Conservation (phyloP, 2,113 vertebrate genomes). For the Eleginops maclovinus region DNA sequence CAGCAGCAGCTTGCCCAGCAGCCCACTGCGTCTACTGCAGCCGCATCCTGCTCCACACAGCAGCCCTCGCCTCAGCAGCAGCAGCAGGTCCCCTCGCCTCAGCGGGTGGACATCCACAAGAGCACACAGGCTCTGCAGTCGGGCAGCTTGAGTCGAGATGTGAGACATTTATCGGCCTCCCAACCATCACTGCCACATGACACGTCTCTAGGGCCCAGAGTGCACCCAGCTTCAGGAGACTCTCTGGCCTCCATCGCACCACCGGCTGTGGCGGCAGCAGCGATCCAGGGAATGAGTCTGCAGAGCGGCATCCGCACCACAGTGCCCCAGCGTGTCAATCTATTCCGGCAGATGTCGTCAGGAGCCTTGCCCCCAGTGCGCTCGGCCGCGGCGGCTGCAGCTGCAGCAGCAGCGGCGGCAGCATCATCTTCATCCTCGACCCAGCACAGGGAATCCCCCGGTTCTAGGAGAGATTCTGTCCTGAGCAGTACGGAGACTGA, state of each 20-base stretch:
- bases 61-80: conserved; percentile 76
- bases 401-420: conserved; percentile 73
- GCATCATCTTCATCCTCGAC: conserved; percentile 76
- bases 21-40: conserved; percentile 60
- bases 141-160: conserved; percentile 91
- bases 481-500: conserved; percentile 93
- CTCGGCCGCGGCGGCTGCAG: conserved; percentile 67
- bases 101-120: conserved; percentile 91
- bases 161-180: conserved; percentile 96
- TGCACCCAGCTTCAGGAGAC: conserved; percentile 92
- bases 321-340: conserved; percentile 90
- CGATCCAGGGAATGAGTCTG: conserved; percentile 81
- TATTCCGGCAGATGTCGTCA: conserved; percentile 97
- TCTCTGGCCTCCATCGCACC: conserved; percentile 91
- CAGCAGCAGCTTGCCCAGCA: conserved; percentile 75
- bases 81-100: conserved; percentile 84
- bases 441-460: conserved; percentile 89
- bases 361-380: conserved; percentile 92
- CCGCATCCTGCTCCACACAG: conserved; percentile 65
- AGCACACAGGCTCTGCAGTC: conserved; percentile 93
- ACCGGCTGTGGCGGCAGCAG: conserved; percentile 74
- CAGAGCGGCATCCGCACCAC: conserved; percentile 85
- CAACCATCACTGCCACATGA: conserved; percentile 98
- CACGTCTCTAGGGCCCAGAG: conserved; percentile 87
- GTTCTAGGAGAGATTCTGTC: conserved; percentile 89